Evolutionary conservation across 2,888 invertebrate species (phyloP).

Genomic region (Epirrhoe tristata): DNA sequence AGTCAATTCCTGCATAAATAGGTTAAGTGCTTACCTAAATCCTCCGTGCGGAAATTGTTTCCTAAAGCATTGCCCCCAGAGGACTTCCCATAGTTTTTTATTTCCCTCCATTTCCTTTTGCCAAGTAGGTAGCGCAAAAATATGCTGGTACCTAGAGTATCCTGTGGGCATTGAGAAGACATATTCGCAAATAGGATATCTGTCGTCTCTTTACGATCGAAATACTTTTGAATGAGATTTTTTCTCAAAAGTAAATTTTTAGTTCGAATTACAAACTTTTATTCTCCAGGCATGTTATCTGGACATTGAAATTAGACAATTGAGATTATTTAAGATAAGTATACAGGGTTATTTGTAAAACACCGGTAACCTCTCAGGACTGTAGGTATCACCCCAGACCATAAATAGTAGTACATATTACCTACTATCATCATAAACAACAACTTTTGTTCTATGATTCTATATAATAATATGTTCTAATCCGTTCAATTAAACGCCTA

Average conservation of each 20-base stretch:
- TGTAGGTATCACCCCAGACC: too few relatives aligned
- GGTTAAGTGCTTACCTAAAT: conserved; percentile 11
- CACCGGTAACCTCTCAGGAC: too few relatives aligned
- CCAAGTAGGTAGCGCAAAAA: conserved; percentile 1
- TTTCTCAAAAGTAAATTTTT: background rate
- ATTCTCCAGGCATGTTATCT: too few relatives aligned
- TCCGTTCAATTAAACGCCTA: too few relatives aligned
- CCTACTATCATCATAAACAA: too few relatives aligned
- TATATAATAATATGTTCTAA: too few relatives aligned
- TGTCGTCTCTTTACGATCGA: background rate
- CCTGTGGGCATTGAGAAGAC: conserved; percentile 2
- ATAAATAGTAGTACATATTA: too few relatives aligned
- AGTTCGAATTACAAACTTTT: too few relatives aligned
- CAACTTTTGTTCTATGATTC: too few relatives aligned
- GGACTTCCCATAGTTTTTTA: conserved; percentile 25
- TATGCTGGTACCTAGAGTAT: conserved; percentile 2
- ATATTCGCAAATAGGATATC: background rate
- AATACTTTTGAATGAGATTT: background rate
- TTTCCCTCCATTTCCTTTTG: conserved; percentile 12
- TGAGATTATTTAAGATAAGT: too few relatives aligned
- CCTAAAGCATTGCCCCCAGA: conserved; percentile 25
- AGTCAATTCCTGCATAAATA: conserved; percentile 1
- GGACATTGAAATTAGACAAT: too few relatives aligned
- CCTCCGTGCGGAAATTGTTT: conserved; percentile 28
- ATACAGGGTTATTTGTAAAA: too few relatives aligned